These are phyloP conservation scores for Tribolium freemani DNA, from an alignment of 2,888 invertebrate genomes.

Conservation along the genomic window DNA sequence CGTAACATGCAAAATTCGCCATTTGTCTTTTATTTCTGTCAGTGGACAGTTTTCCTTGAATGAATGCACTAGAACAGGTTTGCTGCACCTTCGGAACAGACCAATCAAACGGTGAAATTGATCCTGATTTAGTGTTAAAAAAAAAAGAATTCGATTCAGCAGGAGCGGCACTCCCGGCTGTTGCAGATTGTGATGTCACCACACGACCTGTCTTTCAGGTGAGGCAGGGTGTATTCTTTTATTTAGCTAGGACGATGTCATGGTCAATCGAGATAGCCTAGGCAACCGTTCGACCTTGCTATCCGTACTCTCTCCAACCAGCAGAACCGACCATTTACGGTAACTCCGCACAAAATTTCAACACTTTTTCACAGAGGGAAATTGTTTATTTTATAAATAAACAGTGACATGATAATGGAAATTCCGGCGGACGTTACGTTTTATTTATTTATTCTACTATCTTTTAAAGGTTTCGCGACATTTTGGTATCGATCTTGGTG, in stretches of 20 bases:
- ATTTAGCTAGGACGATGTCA: constrained; percentile 30
- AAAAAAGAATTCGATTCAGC: constrained; percentile 1
- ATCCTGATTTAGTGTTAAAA: constrained; percentile 8
- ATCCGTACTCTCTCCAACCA: constrained; percentile 25
- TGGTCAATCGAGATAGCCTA: constrained; percentile 41
- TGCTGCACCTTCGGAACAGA: constrained; percentile 20
- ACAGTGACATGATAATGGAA: constrained; percentile 29
- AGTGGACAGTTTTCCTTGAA: background rate
- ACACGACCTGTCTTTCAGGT: constrained; percentile 32
- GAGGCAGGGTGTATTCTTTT: constrained; percentile 40
- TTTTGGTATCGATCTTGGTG: background rate
- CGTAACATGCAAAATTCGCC: constrained; percentile 17
- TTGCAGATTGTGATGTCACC: constrained; percentile 7
- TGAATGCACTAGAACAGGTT: constrained; percentile 3
- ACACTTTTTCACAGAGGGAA: constrained; percentile 14
- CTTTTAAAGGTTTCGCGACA: background rate
- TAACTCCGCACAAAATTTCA: constrained; percentile 29
- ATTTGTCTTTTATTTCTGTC: background rate
- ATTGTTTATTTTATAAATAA: constrained; percentile 31
- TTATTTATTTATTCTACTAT: background rate
- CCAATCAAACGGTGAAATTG: constrained; percentile 6
- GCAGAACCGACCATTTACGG: constrained; percentile 33
- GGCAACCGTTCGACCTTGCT: constrained; percentile 42
- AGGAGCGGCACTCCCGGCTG: constrained; percentile 22
- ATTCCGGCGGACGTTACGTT: constrained; percentile 5